phyloP scores from a whole-genome alignment of 2,113 vertebrate species.

The Lepus europaeus region DNA sequence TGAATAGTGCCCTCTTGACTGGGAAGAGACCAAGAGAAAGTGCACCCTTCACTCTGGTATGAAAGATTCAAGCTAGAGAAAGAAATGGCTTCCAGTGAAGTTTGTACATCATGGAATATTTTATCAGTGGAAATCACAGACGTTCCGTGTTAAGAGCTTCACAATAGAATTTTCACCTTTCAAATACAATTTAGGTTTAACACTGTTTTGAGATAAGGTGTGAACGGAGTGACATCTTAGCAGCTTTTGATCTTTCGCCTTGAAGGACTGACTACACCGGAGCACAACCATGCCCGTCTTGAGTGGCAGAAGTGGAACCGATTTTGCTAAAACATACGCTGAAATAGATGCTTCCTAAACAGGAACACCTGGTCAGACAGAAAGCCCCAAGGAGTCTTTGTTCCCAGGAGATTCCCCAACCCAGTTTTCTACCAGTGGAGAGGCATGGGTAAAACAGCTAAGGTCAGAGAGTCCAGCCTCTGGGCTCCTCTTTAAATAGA shows the following conservation, averaged over 20 bases:
- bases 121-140: slow-evolving; percentile 50
- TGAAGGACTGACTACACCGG: not conserved
- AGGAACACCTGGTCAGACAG: slow-evolving; percentile 61
- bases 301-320: slow-evolving; percentile 26
- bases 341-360: slow-evolving; percentile 62
- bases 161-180: slow-evolving; percentile 75
- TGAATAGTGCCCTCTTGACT: slow-evolving; percentile 26
- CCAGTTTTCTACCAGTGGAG: slow-evolving; percentile 71
- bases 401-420: slow-evolving; percentile 77
- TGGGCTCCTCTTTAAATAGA: slow-evolving; percentile 72
- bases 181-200: slow-evolving; percentile 69
- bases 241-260: slow-evolving; percentile 51
- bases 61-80: slow-evolving; percentile 6
- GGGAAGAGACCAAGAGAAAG: not conserved
- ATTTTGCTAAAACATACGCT: slow-evolving; percentile 64
- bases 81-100: not conserved
- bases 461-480: slow-evolving; percentile 68
- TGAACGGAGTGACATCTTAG: slow-evolving; percentile 40
- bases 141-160: slow-evolving; percentile 50
- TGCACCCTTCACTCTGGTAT: not conserved
- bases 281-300: slow-evolving; percentile 2
- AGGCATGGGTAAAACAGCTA: slow-evolving; percentile 58
- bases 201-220: slow-evolving; percentile 42
- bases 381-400: slow-evolving; percentile 78
- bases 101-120: slow-evolving; percentile 44